Conservation (phyloP, 2,113 vertebrate genomes). For the Psammodynastes pulverulentus region DNA sequence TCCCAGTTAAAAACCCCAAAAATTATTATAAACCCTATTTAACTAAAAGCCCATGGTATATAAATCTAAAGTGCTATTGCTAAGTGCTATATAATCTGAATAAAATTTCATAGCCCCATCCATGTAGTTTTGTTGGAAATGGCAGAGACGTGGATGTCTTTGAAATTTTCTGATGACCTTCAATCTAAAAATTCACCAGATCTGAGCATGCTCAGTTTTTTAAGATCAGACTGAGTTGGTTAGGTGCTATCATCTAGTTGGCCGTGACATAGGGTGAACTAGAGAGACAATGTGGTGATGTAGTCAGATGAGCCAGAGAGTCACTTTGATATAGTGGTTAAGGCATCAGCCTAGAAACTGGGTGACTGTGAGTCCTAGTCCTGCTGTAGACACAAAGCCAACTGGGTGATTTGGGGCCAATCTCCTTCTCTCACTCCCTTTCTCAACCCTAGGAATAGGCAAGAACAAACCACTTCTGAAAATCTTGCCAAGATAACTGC, state of each 20-base stretch:
- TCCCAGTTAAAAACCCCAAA: too few species aligned
- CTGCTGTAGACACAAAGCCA: not conserved
- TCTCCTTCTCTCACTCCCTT: not conserved
- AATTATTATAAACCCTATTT: too few species aligned
- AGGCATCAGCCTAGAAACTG: not conserved
- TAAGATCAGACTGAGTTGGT: not conserved
- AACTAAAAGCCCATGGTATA: too few species aligned
- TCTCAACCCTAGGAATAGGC: not conserved
- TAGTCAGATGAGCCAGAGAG: not conserved
- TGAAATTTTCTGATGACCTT: not conserved
- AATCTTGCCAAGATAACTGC: not conserved
- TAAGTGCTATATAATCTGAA: too few species aligned
- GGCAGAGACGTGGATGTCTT: not conserved
- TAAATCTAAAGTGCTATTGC: too few species aligned
- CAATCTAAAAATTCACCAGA: not conserved
- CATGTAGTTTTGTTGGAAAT: not conserved
- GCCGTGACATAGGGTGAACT: not conserved
- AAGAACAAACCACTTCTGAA: not conserved
- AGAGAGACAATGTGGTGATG: not conserved
- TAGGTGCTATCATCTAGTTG: not conserved
- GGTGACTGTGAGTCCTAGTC: not conserved
- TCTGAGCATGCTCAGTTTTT: not conserved
- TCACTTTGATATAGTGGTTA: not conserved
- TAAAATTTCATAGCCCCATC: not conserved
- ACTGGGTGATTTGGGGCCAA: not conserved